Evolutionary conservation across 2,797 vertebrate genomes (phyloP), one percentile per base, ranked within the genome.

Genomic region (Muscicapa striata): DNA sequence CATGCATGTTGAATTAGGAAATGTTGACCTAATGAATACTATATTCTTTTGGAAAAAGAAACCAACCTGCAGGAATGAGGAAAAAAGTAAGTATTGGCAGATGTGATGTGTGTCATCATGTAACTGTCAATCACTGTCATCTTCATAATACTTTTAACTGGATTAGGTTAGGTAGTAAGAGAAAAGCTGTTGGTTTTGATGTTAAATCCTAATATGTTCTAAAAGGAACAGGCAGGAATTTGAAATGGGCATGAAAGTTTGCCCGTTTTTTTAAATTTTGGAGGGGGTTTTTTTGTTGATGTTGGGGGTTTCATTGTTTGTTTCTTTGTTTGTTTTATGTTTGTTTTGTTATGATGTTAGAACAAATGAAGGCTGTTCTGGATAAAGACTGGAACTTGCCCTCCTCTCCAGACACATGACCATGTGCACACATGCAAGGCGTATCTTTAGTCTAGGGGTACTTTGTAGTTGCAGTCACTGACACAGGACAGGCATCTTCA

Each of bases 101-200:
- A 49, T 84, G 52, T 83, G 84, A 87, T 83, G 11, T 62, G 24
- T 91, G 84, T 78, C 67, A 75, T 54, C 86, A 11, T 73, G 49
- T 82, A 68, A 36, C 73, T 95, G 90, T 85, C 89, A 92, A 1
- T 88, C 73, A 67, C 87, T 94, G 87, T 89, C 91, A 91, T 73
- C 69, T 81, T 78, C 24, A 20, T 68, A 92, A 70, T 85, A 75
- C 51, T 86, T 90, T 40, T 52, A 63, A 59, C 64, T 87, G 41
- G 24, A 58, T 94, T 84, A 84, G 36, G 45, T 76, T 91, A 57
- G 59, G 21, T 68, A 68, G 64, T n/a, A 75, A 84, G 66, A 85
- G 45, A 74, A 75, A 81, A 81, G 29, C 84, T 90, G 66, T 43
- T 93, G 23, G 0, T 85, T 86, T 84, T 69, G 38, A 62, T 90